Conservation (phyloP, 2,113 vertebrate species). For the Cygnus atratus region DNA sequence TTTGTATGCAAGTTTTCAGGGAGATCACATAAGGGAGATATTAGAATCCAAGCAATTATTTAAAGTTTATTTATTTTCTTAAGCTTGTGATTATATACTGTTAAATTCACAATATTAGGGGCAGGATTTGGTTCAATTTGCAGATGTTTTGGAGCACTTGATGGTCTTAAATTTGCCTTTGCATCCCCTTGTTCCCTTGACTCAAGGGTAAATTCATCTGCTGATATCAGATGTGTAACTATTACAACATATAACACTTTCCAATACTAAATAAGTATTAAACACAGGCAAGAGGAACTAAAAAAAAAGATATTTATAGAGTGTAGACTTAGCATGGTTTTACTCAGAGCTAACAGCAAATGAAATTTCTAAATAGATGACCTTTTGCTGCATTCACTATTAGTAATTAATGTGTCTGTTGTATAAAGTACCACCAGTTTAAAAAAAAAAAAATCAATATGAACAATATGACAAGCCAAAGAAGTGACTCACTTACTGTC, state of each 20-base stretch:
- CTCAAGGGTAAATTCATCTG: background rate
- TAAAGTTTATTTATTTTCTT: background rate
- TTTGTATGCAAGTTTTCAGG: background rate
- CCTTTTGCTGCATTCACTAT: background rate
- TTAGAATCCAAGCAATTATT: background rate
- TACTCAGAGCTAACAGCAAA: background rate
- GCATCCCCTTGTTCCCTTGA: background rate
- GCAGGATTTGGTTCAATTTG: background rate
- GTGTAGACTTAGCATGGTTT: background rate
- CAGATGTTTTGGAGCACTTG: background rate
- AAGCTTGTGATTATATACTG: background rate
- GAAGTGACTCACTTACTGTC: background rate
- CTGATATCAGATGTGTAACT: accelerated
- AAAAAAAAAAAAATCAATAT: background rate
- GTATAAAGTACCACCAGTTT: background rate
- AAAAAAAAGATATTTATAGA: background rate
- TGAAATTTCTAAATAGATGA: background rate
- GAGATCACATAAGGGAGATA: background rate
- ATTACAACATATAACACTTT: background rate
- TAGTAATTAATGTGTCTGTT: background rate
- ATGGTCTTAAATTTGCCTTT: background rate
- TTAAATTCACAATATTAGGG: background rate
- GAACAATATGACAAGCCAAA: background rate
- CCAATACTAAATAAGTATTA: background rate
- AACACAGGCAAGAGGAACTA: background rate